Evolutionary conservation across 2,113 vertebrate genomes (phyloP).

Genomic region (Turnix velox): DNA sequence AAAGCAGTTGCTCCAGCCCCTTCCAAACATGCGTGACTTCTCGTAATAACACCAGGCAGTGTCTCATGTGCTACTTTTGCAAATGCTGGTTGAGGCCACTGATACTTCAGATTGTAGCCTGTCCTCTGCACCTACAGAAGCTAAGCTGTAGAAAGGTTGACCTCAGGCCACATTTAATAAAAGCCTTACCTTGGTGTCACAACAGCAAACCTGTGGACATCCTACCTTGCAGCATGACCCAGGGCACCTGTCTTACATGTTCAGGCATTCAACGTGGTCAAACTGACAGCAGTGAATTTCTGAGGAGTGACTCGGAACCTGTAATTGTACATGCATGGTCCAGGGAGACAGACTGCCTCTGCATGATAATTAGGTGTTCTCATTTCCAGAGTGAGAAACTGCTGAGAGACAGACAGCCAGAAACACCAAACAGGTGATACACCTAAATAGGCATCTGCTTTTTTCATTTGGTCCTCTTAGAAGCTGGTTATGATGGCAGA

Average conservation of each 20-base stretch:
- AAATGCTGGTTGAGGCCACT: background rate
- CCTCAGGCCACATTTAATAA: background rate
- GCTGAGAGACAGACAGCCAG: background rate
- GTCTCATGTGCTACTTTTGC: background rate
- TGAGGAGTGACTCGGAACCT: background rate
- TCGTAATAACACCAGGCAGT: background rate
- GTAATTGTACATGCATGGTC: background rate
- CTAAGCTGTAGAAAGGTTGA: background rate
- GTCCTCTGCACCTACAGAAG: background rate
- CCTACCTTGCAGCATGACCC: background rate
- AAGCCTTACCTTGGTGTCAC: background rate
- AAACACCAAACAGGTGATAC: background rate
- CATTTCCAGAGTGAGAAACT: rapidly evolving
- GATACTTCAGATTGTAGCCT: background rate
- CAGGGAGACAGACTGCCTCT: background rate
- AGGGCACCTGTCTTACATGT: background rate
- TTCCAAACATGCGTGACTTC: background rate
- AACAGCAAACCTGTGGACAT: background rate
- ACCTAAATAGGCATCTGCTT: background rate
- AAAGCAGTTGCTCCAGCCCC: too few species aligned
- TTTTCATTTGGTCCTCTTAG: background rate
- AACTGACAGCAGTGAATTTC: background rate
- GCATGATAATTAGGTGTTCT: background rate
- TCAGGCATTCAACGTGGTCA: background rate
- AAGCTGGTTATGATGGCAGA: background rate